A percentile compares a stretch with the other conserved stretches of the same genome.
Evolutionary conservation across 2,797 vertebrate genomes (phyloP).

Genomic region (Eulemur rubriventer): DNA sequence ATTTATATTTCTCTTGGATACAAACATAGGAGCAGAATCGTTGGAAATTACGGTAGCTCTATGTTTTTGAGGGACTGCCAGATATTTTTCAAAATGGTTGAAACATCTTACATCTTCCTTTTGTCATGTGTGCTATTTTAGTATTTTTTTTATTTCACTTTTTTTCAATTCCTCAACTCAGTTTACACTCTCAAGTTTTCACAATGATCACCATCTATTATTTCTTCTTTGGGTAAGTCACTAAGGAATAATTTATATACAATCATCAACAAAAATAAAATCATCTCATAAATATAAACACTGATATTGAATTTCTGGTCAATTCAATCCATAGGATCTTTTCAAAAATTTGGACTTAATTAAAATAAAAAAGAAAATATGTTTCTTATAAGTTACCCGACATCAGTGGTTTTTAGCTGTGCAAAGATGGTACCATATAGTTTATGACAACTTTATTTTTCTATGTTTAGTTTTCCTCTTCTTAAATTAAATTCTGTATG

Average conservation of each 20-base stretch:
- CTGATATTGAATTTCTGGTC: not conserved
- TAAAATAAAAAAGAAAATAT: not conserved
- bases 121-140: not conserved
- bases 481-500: not conserved
- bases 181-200: not conserved
- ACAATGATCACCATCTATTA: not conserved
- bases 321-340: not conserved
- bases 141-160: not conserved
- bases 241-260: not conserved
- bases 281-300: not conserved
- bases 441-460: not conserved
- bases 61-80: not conserved
- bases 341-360: not conserved
- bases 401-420: not conserved
- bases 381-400: not conserved
- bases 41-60: not conserved
- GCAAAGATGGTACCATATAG: not conserved
- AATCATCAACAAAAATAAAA: not conserved
- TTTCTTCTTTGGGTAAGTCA: not conserved
- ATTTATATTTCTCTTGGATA: not conserved
- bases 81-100: not conserved
- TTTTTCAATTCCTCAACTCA: not conserved
- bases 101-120: not conserved
- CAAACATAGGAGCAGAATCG: not conserved
- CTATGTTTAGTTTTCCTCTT: not conserved